Evolutionary conservation across 2,797 vertebrate genomes (phyloP), one percentile per base, ranked within the genome.

Genomic region (Enteromius thamalakanensis): DNA sequence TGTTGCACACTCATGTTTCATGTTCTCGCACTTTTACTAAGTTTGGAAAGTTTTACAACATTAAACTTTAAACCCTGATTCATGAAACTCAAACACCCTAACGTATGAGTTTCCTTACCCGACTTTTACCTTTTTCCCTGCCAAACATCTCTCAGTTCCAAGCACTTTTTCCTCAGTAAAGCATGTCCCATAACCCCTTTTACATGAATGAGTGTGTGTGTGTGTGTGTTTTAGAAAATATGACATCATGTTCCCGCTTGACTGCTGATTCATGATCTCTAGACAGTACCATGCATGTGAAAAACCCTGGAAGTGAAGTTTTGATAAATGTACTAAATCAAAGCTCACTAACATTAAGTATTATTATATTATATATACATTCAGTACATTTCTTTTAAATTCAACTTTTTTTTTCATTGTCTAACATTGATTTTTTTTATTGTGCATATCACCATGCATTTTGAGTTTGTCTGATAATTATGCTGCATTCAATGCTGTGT

Each of bases 201-300:
- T 60, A 69, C 51, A 70, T 83, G 74, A 49, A 14, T 62, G 81
- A 17, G 40, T 49, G 53, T 34, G 47, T 82, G 55, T 34, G 47
- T 82, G 55, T 37, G 49, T 26, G 34, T 45, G 34, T 58, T 14
- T 75, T 40, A 82, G 62, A 42, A 42, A 51, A 45, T 34, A 78
- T 83, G 67, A 83, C 65, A 34, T 83, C 51, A 78, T 78, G 40
- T 64, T 69, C 64, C 75, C 82, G n/a, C 65, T 26, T 62, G 75
- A 78, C 65, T 78, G 82, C 82, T 83, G 82, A 83, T 49, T 83
- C 82, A 78, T 69, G 64, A 70, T 29, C 49, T 58, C 72, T 80
- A 58, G 11, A 82, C 60, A 45, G 71, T 55, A 67, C 53, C 65
- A 58, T 34, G 15, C 62, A 68, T 53, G 58, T 55, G 34, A 68